phyloP scores from a whole-genome alignment of 2,113 vertebrate species.

The Crypturellus undulatus region DNA sequence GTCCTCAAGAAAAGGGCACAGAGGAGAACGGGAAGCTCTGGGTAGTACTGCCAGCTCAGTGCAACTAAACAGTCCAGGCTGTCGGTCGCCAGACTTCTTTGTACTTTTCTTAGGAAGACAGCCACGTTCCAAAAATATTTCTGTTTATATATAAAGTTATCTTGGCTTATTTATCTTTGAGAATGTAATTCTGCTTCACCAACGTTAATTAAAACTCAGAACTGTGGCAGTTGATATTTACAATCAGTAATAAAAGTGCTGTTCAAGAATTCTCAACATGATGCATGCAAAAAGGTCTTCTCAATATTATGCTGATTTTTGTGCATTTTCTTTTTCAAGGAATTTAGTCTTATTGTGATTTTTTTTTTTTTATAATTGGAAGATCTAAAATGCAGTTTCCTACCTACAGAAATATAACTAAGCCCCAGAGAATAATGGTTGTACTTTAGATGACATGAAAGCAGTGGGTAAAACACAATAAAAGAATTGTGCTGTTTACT shows the following conservation, averaged over 20 bases:
- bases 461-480: neutral
- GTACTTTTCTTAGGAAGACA: neutral
- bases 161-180: neutral
- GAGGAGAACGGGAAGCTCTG: neutral
- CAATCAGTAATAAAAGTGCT: neutral
- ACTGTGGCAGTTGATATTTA: neutral
- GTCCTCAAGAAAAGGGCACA: neutral
- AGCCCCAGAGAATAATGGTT: neutral
- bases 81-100: neutral
- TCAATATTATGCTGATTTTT: neutral
- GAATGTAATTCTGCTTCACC: neutral
- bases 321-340: neutral
- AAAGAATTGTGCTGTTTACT: neutral
- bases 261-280: neutral
- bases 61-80: neutral
- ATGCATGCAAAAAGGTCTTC: neutral
- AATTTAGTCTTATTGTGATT: neutral
- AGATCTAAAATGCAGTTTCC: neutral
- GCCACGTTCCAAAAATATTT: neutral
- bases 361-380: neutral
- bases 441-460: neutral
- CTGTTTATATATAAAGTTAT: neutral
- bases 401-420: neutral
- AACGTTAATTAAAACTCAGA: neutral
- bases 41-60: neutral